phyloP scores from a whole-genome alignment of 2,888 invertebrate genomes.

The Autographa pulchrina region DNA sequence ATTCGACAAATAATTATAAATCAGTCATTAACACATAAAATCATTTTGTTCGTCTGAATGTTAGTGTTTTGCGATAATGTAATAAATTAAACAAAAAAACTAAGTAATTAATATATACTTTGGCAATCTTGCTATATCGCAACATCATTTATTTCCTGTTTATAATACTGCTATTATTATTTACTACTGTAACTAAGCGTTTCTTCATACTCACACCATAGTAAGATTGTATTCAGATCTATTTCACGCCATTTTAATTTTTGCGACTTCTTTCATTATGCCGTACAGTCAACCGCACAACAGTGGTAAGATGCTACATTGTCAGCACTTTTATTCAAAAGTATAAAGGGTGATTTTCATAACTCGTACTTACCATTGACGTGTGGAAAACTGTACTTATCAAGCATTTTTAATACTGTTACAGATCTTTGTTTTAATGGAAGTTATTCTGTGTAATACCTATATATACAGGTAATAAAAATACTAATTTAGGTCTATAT shows the following conservation, averaged over 20 bases:
- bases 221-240: background rate
- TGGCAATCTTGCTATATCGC: slow-evolving; percentile 48
- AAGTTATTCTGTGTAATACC: slow-evolving; percentile 26
- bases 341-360: too few species aligned
- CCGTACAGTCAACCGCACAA: background rate
- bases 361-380: background rate
- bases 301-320: background rate
- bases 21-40: slow-evolving; percentile 59
- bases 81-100: slow-evolving; percentile 29
- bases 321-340: background rate
- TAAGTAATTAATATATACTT: slow-evolving; percentile 43
- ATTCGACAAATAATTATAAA: slow-evolving; percentile 54
- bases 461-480: too few species aligned
- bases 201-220: background rate
- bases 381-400: slow-evolving; percentile 11
- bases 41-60: slow-evolving; percentile 45
- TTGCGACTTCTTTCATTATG: background rate
- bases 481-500: slow-evolving; percentile 20
- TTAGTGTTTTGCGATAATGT: slow-evolving; percentile 38
- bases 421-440: slow-evolving; percentile 19
- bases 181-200: background rate
- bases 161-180: slow-evolving; percentile 49
- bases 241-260: background rate
- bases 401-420: slow-evolving; percentile 42
- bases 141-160: slow-evolving; percentile 17